Base-by-base conservation (phyloP, 2,888 invertebrate species). In the Cryptocephalus primarius region DNA sequence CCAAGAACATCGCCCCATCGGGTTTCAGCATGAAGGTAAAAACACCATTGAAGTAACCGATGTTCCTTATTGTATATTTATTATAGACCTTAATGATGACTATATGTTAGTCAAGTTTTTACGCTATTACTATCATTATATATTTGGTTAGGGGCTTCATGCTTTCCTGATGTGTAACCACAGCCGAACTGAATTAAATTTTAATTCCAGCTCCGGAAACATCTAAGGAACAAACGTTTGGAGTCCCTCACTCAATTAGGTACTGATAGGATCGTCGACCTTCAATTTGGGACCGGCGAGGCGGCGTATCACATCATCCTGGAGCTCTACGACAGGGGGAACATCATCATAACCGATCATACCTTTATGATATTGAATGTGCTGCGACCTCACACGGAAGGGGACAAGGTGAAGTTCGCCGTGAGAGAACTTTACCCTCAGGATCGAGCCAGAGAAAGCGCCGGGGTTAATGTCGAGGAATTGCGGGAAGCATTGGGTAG, bases 1-100 rank as follows among this genome's bases (percentile, higher is more conserved):
- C 97, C 0, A 99, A 99, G 72, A 94, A 93, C 77, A 79, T 84
- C 38, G 88, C 88, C 8, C 96, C 92, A 1, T 94, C 93, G 0
- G 92, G 94, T 1, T 97, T 97, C 66, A 88, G 92, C 52, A 99
- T 99, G 97, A 99, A 99, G 77, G 88, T 88, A 48, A 48, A 43
- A 43, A 38, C 4, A 31, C 22, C 31, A 8, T 48, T 11, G n/a
- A 4, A 36, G 3, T 22, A 22, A n/a, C n/a, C n/a, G n/a, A n/a
- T n/a, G n/a, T 10, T 40, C 34, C 12, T 44, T n/a, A n/a, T n/a
- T n/a, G n/a, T n/a, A n/a, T n/a, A n/a, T n/a, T n/a, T n/a, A n/a
- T n/a, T n/a, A n/a, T n/a, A n/a, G n/a, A n/a, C n/a, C n/a, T n/a
- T n/a, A n/a, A n/a, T n/a, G n/a, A n/a, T n/a, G n/a, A n/a, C n/a